Percentiles rank a stretch among this genome's conserved stretches.
Conservation (phyloP, 1,140 invertebrate species). For the Eumaeus atala region DNA sequence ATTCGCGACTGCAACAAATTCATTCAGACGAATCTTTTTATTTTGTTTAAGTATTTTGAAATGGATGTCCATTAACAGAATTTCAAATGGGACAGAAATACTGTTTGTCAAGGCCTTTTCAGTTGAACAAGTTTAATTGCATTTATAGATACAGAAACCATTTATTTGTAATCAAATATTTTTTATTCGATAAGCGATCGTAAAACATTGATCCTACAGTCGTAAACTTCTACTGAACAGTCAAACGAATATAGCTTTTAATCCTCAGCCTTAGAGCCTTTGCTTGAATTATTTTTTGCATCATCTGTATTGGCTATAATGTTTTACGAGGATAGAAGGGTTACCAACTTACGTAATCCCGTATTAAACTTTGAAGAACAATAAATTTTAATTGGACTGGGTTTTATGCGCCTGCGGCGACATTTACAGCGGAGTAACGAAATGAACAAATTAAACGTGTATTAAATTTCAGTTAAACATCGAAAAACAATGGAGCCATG, state of each 20-base stretch:
- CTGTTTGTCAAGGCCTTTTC: not conserved
- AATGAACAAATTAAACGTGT: slow-evolving; percentile 29
- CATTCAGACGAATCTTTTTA: slow-evolving; percentile 9
- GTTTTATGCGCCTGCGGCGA: slow-evolving; percentile 61
- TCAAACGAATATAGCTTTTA: slow-evolving; percentile 44
- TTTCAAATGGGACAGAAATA: not conserved
- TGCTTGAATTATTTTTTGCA: slow-evolving; percentile 48
- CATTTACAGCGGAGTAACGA: slow-evolving; percentile 62
- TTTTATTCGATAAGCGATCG: slow-evolving; percentile 64
- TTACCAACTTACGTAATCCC: slow-evolving; percentile 61
- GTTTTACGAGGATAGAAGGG: slow-evolving; percentile 59
- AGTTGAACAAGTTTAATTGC: not conserved
- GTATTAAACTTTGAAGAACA: slow-evolving; percentile 60
- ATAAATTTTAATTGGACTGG: slow-evolving; percentile 65
- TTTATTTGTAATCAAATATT: slow-evolving; percentile 36
- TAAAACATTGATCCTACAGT: slow-evolving; percentile 58
- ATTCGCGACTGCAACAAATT: slow-evolving; percentile 39
- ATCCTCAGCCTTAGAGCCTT: slow-evolving; percentile 32
- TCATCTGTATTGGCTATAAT: slow-evolving; percentile 48
- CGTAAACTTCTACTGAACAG: slow-evolving; percentile 48
- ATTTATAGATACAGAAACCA: slow-evolving; percentile 12
- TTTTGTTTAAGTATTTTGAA: not conserved
- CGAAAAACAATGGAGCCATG: too few relatives aligned
- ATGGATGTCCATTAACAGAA: not conserved
- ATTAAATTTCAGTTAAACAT: not conserved